Evolutionary conservation across 2,888 invertebrate genomes (phyloP).

Genomic region (Gandaritis pyraliata): DNA sequence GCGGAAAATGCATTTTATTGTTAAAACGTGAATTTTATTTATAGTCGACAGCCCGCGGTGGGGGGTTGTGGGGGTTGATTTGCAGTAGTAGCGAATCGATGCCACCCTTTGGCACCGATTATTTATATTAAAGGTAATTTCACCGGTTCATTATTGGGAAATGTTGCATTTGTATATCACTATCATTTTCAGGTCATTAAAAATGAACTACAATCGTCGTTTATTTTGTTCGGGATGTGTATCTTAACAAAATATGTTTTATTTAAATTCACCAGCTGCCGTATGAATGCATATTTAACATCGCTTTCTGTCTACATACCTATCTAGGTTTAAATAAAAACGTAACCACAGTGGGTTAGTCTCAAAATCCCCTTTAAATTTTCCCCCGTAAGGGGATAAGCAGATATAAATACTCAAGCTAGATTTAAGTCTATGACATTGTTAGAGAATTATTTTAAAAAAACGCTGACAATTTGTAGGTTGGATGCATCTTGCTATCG

Average conservation of each 20-base stretch:
- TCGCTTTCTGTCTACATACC: conserved; percentile 4
- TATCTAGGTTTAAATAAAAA: neutral
- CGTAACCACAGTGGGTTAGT: too few species aligned
- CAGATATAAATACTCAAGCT: too few species aligned
- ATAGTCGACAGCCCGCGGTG: conserved; percentile 78
- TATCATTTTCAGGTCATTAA: conserved; percentile 81
- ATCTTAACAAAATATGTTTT: conserved; percentile 29
- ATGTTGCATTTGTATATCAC: conserved; percentile 79
- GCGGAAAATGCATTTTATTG: conserved; percentile 85
- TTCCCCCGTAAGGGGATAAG: too few species aligned
- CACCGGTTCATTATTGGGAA: conserved; percentile 81
- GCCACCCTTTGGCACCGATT: conserved; percentile 81
- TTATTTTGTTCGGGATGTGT: conserved; percentile 29
- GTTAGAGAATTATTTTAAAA: too few species aligned
- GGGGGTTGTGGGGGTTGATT: conserved; percentile 70
- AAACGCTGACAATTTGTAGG: too few species aligned
- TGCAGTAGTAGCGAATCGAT: conserved; percentile 80
- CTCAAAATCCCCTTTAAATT: too few species aligned
- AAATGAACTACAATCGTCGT: conserved; percentile 56
- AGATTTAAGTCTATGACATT: too few species aligned
- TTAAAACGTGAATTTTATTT: conserved; percentile 85
- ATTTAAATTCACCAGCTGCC: conserved; percentile 28
- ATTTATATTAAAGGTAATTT: conserved; percentile 84
- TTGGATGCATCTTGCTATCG: too few species aligned
- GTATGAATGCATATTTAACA: neutral